phyloP scores from a whole-genome alignment of 2,888 invertebrate species.

The Anagyrus pseudococci region DNA sequence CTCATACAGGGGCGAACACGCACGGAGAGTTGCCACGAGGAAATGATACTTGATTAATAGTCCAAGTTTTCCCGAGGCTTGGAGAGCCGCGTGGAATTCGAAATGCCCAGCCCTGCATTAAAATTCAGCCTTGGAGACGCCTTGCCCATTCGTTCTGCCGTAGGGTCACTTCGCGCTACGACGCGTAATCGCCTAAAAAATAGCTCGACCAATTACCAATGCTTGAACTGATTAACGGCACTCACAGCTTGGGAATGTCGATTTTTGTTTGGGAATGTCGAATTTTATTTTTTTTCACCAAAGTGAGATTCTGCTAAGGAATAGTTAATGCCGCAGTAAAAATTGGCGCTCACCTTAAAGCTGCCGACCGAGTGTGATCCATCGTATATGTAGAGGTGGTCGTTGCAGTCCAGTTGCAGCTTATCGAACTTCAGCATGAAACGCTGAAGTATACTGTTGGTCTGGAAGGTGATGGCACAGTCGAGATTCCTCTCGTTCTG shows the following conservation, averaged over 20 bases:
- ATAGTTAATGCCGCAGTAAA: too few species aligned
- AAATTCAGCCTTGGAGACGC: constrained; percentile 51
- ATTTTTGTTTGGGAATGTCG: neutral
- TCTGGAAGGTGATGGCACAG: constrained; percentile 93
- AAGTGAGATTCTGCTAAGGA: too few species aligned
- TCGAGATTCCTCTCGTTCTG: constrained; percentile 90
- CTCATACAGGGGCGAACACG: constrained; percentile 20
- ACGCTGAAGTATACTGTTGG: constrained; percentile 90
- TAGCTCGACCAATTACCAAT: constrained; percentile 22
- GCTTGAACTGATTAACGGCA: constrained; percentile 16
- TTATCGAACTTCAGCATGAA: constrained; percentile 94
- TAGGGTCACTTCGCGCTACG: neutral
- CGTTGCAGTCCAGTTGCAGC: constrained; percentile 91
- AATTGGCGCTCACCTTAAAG: constrained; percentile 80
- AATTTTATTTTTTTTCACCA: too few species aligned
- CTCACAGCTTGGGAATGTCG: neutral
- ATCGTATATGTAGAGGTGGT: constrained; percentile 91
- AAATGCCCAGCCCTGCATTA: constrained; percentile 54
- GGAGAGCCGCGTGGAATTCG: constrained; percentile 48
- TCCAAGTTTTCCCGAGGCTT: constrained; percentile 49
- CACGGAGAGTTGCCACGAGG: constrained; percentile 38
- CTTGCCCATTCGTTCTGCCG: constrained; percentile 18
- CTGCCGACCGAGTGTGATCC: constrained; percentile 89
- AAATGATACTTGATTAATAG: constrained; percentile 60
- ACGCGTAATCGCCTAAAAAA: constrained; percentile 14